phyloP scores from a whole-genome alignment of 2,888 invertebrate species.

The Callyntrura guangdongensis region DNA sequence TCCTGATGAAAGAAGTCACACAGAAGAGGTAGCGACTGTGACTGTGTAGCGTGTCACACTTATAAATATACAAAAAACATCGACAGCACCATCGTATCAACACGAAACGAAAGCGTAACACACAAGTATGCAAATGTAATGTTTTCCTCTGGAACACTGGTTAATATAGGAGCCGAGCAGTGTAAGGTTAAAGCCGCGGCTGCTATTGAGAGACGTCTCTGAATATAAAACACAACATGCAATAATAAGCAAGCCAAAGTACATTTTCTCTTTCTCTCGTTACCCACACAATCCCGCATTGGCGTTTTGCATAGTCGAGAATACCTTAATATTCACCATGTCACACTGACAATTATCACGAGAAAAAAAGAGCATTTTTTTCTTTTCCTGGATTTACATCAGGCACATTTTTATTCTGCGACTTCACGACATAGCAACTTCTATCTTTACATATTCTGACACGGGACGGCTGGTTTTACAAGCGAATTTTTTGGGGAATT shows the following conservation, averaged over 20 bases:
- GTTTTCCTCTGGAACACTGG: constrained; percentile 21
- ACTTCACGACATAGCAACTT: not conserved
- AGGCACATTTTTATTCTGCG: not conserved
- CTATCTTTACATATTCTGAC: constrained; percentile 7
- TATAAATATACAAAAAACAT: constrained; percentile 69
- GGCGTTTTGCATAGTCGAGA: not conserved
- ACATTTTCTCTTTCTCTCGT: not conserved
- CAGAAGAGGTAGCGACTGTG: constrained; percentile 70
- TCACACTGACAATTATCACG: not conserved
- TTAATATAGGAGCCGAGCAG: not conserved
- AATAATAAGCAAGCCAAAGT: constrained; percentile 38
- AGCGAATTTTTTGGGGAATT: constrained; percentile 54
- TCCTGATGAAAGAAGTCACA: constrained; percentile 74
- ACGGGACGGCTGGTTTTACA: constrained; percentile 8
- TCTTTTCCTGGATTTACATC: not conserved
- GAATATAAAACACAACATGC: constrained; percentile 8
- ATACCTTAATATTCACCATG: constrained; percentile 14
- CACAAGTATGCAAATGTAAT: constrained; percentile 39
- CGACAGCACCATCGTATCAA: constrained; percentile 47
- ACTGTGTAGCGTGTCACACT: constrained; percentile 70
- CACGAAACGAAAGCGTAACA: constrained; percentile 48
- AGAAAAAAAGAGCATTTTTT: constrained; percentile 2
- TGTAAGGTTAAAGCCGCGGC: not conserved
- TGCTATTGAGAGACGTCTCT: not conserved
- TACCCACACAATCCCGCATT: constrained; percentile 1